These are phyloP conservation scores for Leptarthrus brevirostris DNA, from an alignment of 2,888 invertebrate genomes.

Conservation along the genomic window DNA sequence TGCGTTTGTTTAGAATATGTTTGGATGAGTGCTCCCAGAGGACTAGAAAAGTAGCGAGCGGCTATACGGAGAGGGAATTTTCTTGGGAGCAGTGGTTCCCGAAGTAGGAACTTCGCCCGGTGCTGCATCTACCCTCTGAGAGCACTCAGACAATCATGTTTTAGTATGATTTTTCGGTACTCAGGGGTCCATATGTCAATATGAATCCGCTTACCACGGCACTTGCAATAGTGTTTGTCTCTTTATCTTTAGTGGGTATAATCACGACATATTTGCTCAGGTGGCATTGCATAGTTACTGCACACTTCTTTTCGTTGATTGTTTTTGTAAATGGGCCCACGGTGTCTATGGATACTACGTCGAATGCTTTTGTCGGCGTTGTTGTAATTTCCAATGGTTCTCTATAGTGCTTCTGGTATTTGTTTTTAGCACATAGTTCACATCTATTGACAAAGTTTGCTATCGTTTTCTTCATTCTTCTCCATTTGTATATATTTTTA, in stretches of 20 bases:
- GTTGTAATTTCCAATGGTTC: background rate
- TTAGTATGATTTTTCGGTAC: too few relatives aligned
- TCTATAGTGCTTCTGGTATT: background rate
- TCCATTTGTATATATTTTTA: background rate
- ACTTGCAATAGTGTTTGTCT: background rate
- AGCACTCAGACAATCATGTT: too few relatives aligned
- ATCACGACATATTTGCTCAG: background rate
- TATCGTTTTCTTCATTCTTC: background rate
- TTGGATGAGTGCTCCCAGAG: too few relatives aligned
- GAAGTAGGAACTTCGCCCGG: too few relatives aligned
- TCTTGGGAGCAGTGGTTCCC: too few relatives aligned
- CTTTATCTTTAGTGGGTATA: background rate
- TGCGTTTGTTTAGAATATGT: too few relatives aligned
- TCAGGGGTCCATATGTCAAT: too few relatives aligned
- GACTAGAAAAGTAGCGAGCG: too few relatives aligned
- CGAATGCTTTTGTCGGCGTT: background rate
- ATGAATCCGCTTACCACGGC: background rate
- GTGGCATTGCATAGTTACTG: too few relatives aligned
- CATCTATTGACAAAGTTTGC: background rate
- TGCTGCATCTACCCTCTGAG: too few relatives aligned
- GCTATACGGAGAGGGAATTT: too few relatives aligned
- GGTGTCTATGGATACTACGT: background rate
- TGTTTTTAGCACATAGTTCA: background rate
- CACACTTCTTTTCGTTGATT: background rate
- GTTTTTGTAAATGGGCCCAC: background rate